Conservation (phyloP, 2,888 invertebrate genomes). For the Archaeoteleia sp. region DNA sequence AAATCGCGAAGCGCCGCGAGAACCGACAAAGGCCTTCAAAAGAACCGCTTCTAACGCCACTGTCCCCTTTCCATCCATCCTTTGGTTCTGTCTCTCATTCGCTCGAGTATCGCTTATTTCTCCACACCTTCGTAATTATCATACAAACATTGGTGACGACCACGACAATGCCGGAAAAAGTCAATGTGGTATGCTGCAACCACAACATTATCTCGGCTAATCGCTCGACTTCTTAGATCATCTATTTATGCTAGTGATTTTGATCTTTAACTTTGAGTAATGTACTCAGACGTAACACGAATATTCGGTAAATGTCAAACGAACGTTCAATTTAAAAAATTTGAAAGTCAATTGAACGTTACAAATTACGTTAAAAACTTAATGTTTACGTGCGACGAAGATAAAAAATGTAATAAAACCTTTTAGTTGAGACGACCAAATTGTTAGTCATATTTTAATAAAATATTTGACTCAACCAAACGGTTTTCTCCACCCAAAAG, state of each 20-base stretch:
- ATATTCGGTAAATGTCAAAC: conserved; percentile 9
- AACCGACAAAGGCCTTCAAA: conserved; percentile 61
- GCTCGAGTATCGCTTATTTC: conserved; percentile 64
- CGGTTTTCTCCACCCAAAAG: too few species aligned
- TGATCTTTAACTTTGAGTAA: background rate
- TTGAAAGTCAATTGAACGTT: too few species aligned
- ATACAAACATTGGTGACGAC: conserved; percentile 73
- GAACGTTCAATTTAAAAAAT: too few species aligned
- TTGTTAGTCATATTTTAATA: too few species aligned
- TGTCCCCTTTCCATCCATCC: conserved; percentile 42
- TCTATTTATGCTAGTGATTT: conserved; percentile 26
- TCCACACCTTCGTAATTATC: conserved; percentile 73
- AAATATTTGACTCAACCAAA: too few species aligned
- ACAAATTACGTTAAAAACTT: too few species aligned
- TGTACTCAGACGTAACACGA: too few species aligned
- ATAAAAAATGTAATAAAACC: too few species aligned
- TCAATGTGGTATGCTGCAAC: conserved; percentile 61
- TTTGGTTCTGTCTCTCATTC: conserved; percentile 38
- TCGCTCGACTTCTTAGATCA: conserved; percentile 56
- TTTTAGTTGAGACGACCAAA: too few species aligned
- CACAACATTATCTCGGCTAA: conserved; percentile 65
- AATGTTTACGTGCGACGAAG: too few species aligned
- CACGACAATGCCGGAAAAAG: conserved; percentile 68
- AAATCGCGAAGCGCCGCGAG: conserved; percentile 74
- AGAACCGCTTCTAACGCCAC: conserved; percentile 56